Conservation (phyloP, 2,888 invertebrate genomes). For the Apoda limacodes region DNA sequence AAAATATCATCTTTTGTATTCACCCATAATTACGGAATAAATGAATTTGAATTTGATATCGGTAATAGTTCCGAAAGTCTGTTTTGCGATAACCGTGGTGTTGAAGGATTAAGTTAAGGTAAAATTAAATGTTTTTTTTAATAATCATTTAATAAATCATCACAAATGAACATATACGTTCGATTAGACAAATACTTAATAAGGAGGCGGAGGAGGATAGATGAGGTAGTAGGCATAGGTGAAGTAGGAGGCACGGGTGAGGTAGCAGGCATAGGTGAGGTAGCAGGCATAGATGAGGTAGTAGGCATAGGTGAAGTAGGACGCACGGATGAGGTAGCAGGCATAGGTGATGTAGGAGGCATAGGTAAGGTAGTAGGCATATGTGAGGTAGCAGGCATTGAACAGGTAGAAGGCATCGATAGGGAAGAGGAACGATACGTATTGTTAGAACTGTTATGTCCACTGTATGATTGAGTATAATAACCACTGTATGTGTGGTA, state of each 20-base stretch:
- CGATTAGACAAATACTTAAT: slow-evolving; percentile 10
- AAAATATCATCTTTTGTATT: no score
- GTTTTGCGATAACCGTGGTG: no score
- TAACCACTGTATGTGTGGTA: slow-evolving; percentile 15
- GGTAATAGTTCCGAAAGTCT: no score
- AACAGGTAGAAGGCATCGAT: slow-evolving; percentile 9
- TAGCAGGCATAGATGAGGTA: slow-evolving; percentile 9
- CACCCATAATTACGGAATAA: no score
- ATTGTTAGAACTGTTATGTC: slow-evolving; percentile 10
- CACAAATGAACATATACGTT: no score
- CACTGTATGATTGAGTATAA: slow-evolving; percentile 15
- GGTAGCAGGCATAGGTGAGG: slow-evolving; percentile 10
- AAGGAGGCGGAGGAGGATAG: slow-evolving; percentile 8
- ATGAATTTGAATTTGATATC: no score
- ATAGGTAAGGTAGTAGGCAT: slow-evolving; percentile 10
- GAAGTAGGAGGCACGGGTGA: slow-evolving; percentile 9
- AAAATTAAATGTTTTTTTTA: no score
- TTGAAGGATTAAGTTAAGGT: no score
- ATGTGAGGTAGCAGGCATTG: slow-evolving; percentile 14
- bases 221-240: slow-evolving; percentile 9
- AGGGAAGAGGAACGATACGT: slow-evolving; percentile 13
- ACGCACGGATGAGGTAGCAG: slow-evolving; percentile 9
- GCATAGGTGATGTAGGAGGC: slow-evolving; percentile 11
- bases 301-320: slow-evolving; percentile 9
- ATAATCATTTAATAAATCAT: no score